Base-by-base conservation (phyloP, 1,140 invertebrate genomes). In the Aplysia californica region DNA sequence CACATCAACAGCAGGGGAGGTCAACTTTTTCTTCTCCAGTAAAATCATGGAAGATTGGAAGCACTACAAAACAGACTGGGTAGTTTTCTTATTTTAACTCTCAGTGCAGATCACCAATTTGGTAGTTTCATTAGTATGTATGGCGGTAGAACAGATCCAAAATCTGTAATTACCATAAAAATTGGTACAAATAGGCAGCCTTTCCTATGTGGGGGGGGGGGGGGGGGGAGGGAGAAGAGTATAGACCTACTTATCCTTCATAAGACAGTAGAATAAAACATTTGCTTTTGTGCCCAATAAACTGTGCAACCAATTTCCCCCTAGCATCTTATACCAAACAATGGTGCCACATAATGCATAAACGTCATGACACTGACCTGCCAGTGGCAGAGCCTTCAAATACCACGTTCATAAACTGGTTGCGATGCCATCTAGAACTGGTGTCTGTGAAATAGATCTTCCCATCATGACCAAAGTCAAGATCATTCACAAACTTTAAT, bases 371-470 rank as follows among this genome's bases (percentile, higher is more conserved):
- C 21, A 72, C 4, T 79, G 91, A 95, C 94, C 95, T 93, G 89
- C 95, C 95, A 81, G 90, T 90, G 0, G 79, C 44, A 69, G 93
- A 93, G 90, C 94, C 93, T 55, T 92, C 89, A 0, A 95, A 78
- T 3, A 92, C 33, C 31, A 87, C 76, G 71, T 91, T 93, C 4
- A 92, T 61, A 61, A 93, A 92, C 90, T 95, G 92, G 58, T 93
- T 84, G 35, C 96, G 83, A 2, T 82, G 35, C 86, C 93, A 94
- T 55, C 94, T 92, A 31, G 90, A 90, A 75, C 88, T 92, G 1
- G 94, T 95, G 84, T 94, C 94, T 0, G 94, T 93, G 92, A 94
- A 95, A 85, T 95, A 96, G n/a, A 96, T 87, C 80, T 93, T 93
- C 3, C 94, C 95, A 91, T 94, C 94, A 29, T 90, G 90, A 18